These are phyloP conservation scores for Phataginus tricuspis DNA, from an alignment of 2,797 vertebrate species.

Conservation along the genomic window DNA sequence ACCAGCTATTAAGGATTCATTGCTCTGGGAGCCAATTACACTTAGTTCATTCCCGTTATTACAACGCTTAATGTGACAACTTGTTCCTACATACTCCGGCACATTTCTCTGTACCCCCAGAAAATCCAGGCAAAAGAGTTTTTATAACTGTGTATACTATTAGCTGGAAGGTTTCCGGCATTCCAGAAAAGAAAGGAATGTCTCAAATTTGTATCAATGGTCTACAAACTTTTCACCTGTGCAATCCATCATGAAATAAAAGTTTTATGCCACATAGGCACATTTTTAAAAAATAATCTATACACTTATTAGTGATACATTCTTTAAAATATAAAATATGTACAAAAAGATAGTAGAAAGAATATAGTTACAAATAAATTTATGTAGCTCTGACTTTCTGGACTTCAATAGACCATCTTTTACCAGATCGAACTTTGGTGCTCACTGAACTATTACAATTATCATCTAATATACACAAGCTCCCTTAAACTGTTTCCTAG, in stretches of 20 bases:
- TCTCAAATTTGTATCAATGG: neutral
- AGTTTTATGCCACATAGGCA: neutral
- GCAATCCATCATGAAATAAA: neutral
- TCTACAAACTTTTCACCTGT: neutral
- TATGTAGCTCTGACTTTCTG: neutral
- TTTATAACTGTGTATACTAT: neutral
- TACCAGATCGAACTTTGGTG: neutral
- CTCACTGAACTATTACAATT: neutral
- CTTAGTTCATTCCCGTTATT: neutral
- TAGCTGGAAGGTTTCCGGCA: neutral
- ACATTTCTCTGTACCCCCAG: neutral
- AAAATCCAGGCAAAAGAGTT: conserved; percentile 3
- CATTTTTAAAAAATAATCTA: neutral
- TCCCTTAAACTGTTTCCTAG: neutral
- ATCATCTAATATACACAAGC: neutral
- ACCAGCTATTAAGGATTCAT: neutral
- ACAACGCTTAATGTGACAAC: neutral
- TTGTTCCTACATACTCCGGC: neutral
- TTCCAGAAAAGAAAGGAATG: neutral
- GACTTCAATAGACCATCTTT: neutral
- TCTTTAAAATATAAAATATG: conserved; percentile 26
- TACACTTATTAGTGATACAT: neutral
- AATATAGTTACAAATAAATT: neutral
- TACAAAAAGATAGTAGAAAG: neutral
- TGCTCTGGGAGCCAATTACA: neutral